Evolutionary conservation across 1,140 invertebrate genomes (phyloP).

Genomic region (Mamestra configurata): DNA sequence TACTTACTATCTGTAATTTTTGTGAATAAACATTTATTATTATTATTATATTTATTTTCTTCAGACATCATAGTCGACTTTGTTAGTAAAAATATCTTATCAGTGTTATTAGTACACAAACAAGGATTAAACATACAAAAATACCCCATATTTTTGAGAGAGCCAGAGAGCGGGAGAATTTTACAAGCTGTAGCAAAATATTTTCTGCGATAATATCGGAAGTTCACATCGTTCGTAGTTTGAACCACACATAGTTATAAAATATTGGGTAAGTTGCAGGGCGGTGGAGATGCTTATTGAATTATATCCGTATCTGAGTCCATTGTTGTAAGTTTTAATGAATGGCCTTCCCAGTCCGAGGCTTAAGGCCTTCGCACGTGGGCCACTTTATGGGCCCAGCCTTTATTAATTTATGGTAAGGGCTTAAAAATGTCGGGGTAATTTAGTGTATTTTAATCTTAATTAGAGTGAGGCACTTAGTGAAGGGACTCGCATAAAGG

Average conservation of each 20-base stretch:
- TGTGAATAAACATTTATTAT: no score
- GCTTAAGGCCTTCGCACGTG: slow-evolving; percentile 53
- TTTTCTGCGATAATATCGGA: no score
- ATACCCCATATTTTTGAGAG: no score
- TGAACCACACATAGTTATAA: slow-evolving; percentile 59
- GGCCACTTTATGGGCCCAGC: slow-evolving; percentile 53
- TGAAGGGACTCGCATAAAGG: slow-evolving; percentile 16
- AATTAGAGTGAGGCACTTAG: slow-evolving; percentile 40
- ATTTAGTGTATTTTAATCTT: slow-evolving; percentile 52
- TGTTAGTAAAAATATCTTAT: no score
- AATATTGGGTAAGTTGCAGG: slow-evolving; percentile 68
- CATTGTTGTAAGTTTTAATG: slow-evolving; percentile 78
- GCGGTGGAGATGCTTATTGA: slow-evolving; percentile 71
- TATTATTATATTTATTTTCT: no score
- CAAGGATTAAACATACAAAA: no score
- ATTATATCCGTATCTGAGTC: slow-evolving; percentile 71
- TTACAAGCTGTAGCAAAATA: no score
- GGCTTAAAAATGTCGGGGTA: slow-evolving; percentile 49
- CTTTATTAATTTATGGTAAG: slow-evolving; percentile 58
- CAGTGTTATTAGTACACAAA: no score
- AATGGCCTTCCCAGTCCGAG: slow-evolving; percentile 58
- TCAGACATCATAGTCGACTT: no score
- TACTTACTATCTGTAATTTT: no score
- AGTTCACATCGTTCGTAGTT: neutral
- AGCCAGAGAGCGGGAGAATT: no score